phyloP scores from a whole-genome alignment of 1,140 invertebrate species.

The Hyposmocoma kahamanoa region DNA sequence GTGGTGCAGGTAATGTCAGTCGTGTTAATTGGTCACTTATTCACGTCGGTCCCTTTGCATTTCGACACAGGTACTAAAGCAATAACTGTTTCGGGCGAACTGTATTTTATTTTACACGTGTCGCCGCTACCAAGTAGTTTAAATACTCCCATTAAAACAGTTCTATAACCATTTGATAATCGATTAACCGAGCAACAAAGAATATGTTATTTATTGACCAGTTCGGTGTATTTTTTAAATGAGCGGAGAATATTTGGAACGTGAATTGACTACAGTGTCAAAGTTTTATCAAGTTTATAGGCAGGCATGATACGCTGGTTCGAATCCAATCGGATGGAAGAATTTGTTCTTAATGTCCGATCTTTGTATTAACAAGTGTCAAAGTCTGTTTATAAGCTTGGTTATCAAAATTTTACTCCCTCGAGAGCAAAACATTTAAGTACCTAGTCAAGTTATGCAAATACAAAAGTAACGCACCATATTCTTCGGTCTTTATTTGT shows the following conservation, averaged over 20 bases:
- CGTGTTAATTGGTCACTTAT: background rate
- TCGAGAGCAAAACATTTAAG: background rate
- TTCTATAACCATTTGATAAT: too few species aligned
- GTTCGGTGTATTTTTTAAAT: background rate
- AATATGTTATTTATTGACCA: too few species aligned
- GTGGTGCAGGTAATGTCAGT: background rate
- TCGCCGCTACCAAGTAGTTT: background rate
- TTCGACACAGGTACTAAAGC: background rate
- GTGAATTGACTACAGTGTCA: too few species aligned
- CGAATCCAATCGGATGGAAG: too few species aligned
- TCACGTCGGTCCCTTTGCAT: background rate
- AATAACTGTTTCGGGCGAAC: background rate
- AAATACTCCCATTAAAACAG: background rate
- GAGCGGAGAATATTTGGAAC: background rate
- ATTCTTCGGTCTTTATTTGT: background rate
- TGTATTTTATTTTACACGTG: background rate
- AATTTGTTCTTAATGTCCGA: too few species aligned
- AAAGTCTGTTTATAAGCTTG: background rate
- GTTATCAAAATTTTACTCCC: background rate
- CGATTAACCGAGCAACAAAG: too few species aligned
- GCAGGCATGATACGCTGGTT: too few species aligned
- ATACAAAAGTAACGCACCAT: background rate
- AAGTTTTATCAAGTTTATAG: too few species aligned
- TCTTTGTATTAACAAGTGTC: background rate
- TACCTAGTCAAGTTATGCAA: background rate